These are phyloP conservation scores for Pocota personata DNA, from an alignment of 2,888 invertebrate genomes.

Conservation along the genomic window DNA sequence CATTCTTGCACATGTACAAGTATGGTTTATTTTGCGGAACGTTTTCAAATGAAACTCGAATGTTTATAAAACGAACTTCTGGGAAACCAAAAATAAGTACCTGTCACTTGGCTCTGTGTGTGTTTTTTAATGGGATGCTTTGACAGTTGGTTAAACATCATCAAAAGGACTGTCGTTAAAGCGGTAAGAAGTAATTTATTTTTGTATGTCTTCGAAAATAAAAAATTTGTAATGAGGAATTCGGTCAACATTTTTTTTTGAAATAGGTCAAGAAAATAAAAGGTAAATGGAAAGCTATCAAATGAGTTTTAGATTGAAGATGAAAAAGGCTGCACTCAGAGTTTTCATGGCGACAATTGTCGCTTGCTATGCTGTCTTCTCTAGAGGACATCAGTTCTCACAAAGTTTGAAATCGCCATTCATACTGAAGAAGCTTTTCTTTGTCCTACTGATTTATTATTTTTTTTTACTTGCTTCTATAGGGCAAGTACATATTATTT, in stretches of 20 bases:
- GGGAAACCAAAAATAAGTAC: background rate
- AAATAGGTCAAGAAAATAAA: background rate
- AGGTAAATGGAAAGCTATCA: too few relatives aligned
- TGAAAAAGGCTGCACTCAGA: too few relatives aligned
- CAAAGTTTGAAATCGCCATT: too few relatives aligned
- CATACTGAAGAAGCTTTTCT: too few relatives aligned
- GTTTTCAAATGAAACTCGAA: background rate
- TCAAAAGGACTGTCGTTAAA: background rate
- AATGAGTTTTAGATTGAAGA: too few relatives aligned
- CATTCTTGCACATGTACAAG: background rate
- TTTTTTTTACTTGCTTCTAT: too few relatives aligned
- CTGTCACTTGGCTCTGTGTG: background rate
- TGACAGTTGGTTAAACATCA: constrained; percentile 32
- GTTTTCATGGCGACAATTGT: too few relatives aligned
- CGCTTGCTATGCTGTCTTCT: too few relatives aligned
- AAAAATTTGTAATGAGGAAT: background rate
- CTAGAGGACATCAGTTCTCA: too few relatives aligned
- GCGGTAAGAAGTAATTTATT: background rate
- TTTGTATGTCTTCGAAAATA: background rate
- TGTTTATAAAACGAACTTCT: background rate
- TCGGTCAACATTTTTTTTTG: background rate
- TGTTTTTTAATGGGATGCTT: constrained; percentile 12
- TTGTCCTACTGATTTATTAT: too few relatives aligned
- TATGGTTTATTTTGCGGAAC: background rate
- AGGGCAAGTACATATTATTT: too few relatives aligned